Base-by-base conservation (phyloP, 2,113 vertebrate species). In the Halcyon malimbica region DNA sequence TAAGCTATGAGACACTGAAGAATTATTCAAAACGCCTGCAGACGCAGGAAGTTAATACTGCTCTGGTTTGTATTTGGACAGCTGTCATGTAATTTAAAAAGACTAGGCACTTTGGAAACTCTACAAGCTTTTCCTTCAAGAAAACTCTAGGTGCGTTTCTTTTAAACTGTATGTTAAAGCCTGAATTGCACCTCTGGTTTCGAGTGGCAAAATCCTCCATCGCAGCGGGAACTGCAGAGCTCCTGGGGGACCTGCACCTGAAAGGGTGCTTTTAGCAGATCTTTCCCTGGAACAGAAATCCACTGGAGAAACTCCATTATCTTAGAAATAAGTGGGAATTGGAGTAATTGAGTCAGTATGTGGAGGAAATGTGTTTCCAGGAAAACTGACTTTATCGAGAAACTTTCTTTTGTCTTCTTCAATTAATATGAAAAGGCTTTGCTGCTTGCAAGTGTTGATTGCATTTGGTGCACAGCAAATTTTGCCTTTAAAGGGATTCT, bases 41-140 rank as follows among this genome's bases (percentile, higher is more conserved):
- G 93, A 93, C 10, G 24, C 78, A 73, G 77, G 81, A 94, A 94
- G 86, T 85, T 91, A 92, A 73, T 87, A 13, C 87, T 80, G 77
- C 81, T 92, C 81, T 89, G 74, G 41, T 87, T 94, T 93, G 63
- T 94, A 6, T 96, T 94, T 94, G 63, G 74, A 94, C 90, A 94
- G 87, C 83, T 96, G 92, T 94, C 89, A 48, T 9, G 54, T 70
- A 74, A 68, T 86, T 68, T 83, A 42, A 80, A 93, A 87, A 81
- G 64, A 53, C 78, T 82, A 24, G 37, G 28, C 62, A 44, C 56
- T 69, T n/a, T 39, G 67, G 94, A 92, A 96, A 83, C 83, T 91
- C 88, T 48, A 31, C 71, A 65, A 83, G 57, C 75, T 90, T 93
- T 95, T 90, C 39, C 59, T 92, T 80, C 41, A 69, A 62, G 89